Evolutionary conservation across 2,113 vertebrate genomes (phyloP).

Genomic region (Platysternon megacephalum): DNA sequence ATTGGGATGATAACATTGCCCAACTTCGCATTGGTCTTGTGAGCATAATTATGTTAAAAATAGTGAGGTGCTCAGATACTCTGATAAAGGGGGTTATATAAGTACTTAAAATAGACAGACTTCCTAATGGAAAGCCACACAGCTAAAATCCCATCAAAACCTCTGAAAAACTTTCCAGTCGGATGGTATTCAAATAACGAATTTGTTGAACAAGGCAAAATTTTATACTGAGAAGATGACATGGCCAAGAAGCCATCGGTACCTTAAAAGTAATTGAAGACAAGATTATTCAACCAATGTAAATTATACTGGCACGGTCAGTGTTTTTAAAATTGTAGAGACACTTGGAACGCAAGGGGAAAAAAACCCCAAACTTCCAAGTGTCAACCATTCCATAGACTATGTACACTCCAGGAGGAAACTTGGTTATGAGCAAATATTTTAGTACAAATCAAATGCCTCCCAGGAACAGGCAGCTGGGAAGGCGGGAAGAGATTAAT

Average conservation of each 20-base stretch:
- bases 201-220: conserved; percentile 46
- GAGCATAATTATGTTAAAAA: not conserved
- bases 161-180: conserved; percentile 59
- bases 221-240: conserved; percentile 49
- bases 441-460: conserved; percentile 75
- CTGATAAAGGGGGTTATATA: conserved; percentile 6
- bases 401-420: conserved; percentile 65
- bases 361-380: conserved; percentile 47
- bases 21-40: not conserved
- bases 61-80: not conserved
- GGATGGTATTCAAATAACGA: conserved; percentile 50
- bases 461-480: conserved; percentile 73
- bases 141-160: conserved; percentile 56
- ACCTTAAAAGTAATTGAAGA: conserved; percentile 55
- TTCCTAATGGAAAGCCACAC: conserved; percentile 57
- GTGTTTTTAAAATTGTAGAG: conserved; percentile 68
- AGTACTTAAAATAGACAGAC: conserved; percentile 46
- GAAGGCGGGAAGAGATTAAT: conserved; percentile 77
- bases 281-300: conserved; percentile 50
- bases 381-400: conserved; percentile 22
- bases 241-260: conserved; percentile 44
- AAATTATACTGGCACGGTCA: conserved; percentile 46
- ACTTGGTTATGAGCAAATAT: conserved; percentile 73
- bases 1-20: conserved; percentile 27
- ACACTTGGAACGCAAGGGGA: conserved; percentile 66